A percentile compares a stretch with the other conserved stretches of the same genome.
phyloP scores from a whole-genome alignment of 2,888 invertebrate genomes.

The Cephus sareptanus region DNA sequence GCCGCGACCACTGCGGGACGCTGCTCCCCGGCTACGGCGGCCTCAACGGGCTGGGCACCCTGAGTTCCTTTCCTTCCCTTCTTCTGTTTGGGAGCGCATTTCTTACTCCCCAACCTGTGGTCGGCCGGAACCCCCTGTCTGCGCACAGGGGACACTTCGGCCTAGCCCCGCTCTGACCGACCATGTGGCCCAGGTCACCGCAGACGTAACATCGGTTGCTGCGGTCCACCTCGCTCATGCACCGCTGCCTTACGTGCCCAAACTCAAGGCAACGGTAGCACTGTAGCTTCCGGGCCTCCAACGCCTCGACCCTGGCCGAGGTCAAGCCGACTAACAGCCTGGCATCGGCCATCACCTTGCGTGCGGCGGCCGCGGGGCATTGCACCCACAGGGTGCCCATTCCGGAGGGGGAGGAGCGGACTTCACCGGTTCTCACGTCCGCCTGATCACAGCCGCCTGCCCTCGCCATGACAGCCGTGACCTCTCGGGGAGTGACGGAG shows the following conservation, averaged over 20 bases:
- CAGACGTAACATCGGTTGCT: background rate
- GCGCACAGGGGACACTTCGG: background rate
- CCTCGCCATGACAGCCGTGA: background rate
- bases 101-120: background rate
- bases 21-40: background rate
- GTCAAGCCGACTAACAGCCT: background rate
- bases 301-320: background rate
- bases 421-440: background rate
- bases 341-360: background rate
- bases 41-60: background rate
- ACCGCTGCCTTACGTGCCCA: background rate
- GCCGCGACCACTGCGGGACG: background rate
- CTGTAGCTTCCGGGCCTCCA: background rate
- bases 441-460: background rate
- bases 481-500: background rate
- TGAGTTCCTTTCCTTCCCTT: background rate
- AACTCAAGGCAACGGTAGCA: background rate
- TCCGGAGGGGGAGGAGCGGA: background rate
- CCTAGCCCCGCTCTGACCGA: background rate
- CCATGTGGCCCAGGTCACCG: background rate
- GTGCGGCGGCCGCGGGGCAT: background rate
- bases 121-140: background rate
- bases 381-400: background rate
- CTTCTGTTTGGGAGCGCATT: background rate
- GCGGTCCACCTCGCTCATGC: background rate